Conservation (phyloP, 2,113 vertebrate species). For the Cynocephalus volans region DNA sequence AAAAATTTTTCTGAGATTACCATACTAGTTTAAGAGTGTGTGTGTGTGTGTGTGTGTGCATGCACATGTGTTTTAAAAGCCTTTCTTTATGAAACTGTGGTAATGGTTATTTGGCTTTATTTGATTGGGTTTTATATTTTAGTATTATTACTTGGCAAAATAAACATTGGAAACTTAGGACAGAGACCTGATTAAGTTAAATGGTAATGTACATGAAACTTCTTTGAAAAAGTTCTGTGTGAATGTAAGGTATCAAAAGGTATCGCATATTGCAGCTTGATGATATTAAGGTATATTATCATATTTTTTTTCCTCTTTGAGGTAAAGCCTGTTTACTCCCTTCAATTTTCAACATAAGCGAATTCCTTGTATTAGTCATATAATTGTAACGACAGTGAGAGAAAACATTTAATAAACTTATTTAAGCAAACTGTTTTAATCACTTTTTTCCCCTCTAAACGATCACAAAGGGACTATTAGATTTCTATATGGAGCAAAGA, state of each 20-base stretch:
- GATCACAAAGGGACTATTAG: not conserved
- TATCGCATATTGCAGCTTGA: not conserved
- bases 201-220: not conserved
- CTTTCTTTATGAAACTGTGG: not conserved
- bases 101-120: not conserved
- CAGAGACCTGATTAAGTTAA: not conserved
- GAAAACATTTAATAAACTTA: conserved; percentile 59
- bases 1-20: not conserved
- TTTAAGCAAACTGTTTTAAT: conserved; percentile 38
- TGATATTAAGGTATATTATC: not conserved
- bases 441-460: not conserved
- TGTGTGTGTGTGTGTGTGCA: not conserved
- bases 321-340: conserved; percentile 5
- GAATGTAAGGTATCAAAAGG: not conserved
- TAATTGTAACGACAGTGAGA: conserved; percentile 47
- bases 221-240: conserved; percentile 36
- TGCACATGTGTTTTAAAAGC: not conserved
- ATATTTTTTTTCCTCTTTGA: conserved; percentile 10
- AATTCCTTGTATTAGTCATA: not conserved
- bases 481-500: conserved; percentile 13
- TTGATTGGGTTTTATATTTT: conserved; percentile 23
- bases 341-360: conserved; percentile 21
- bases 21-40: not conserved
- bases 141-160: not conserved
- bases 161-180: not conserved